A percentile compares a stretch with the other conserved stretches of the same genome.
phyloP scores from a whole-genome alignment of 53 echinoderm and acorn worm species.

The Apostichopus leukothele region DNA sequence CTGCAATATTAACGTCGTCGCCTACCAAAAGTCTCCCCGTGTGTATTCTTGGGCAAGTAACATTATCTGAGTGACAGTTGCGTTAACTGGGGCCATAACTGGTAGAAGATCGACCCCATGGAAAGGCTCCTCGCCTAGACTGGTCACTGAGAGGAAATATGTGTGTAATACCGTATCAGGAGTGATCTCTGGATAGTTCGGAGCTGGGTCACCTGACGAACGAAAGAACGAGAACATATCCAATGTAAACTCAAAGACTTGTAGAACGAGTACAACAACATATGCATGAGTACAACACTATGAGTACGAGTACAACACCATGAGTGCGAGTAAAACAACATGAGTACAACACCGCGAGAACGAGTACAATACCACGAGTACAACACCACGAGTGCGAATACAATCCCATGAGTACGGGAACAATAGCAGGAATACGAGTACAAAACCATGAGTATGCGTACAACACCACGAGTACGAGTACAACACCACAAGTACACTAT shows the following conservation, averaged over 20 bases:
- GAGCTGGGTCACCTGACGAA: not conserved
- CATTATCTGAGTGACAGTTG: constrained; percentile 26
- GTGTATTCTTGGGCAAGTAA: constrained; percentile 16
- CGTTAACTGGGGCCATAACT: constrained; percentile 9
- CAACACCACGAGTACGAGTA: no score
- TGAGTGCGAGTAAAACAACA: no score
- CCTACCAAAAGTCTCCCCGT: constrained; percentile 3
- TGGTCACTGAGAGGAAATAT: constrained; percentile 21
- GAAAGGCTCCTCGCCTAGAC: not conserved
- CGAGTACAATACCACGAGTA: no score
- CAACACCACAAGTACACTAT: no score
- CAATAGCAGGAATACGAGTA: no score
- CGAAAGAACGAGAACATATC: not conserved
- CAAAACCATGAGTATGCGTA: no score
- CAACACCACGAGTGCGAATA: no score
- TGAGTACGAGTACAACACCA: not conserved
- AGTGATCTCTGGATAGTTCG: not conserved
- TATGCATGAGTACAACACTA: not conserved
- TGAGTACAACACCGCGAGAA: no score
- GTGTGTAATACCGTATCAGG: not conserved
- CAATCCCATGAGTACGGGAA: no score
- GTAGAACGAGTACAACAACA: not conserved
- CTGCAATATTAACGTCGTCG: not conserved
- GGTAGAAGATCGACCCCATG: constrained; percentile 1
- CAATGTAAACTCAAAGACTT: not conserved